Evolutionary conservation across 2,888 invertebrate genomes (phyloP).

Genomic region (Drosophila rubida): DNA sequence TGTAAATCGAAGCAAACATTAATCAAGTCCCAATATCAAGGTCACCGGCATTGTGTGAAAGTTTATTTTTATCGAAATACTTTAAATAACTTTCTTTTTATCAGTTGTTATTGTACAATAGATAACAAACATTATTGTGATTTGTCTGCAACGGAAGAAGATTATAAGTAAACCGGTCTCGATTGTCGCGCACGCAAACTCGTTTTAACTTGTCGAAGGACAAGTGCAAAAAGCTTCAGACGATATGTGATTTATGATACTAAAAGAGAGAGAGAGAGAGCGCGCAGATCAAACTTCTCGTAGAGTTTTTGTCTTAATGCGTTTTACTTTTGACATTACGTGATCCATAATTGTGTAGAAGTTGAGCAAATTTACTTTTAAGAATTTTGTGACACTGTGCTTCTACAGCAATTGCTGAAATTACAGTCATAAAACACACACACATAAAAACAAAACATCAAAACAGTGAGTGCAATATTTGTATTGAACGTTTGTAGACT

Average conservation of each 20-base stretch:
- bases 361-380: constrained; percentile 18
- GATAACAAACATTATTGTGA: constrained; percentile 31
- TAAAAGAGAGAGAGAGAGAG: constrained; percentile 1
- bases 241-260: constrained; percentile 36
- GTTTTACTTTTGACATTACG: constrained; percentile 36
- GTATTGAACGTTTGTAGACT: constrained; percentile 22
- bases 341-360: constrained; percentile 22
- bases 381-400: constrained; percentile 20
- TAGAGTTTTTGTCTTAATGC: constrained; percentile 13
- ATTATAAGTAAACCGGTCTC: constrained; percentile 61
- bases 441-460: constrained; percentile 5
- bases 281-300: not conserved
- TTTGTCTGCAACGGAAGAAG: constrained; percentile 11
- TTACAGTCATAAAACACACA: constrained; percentile 15
- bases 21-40: constrained; percentile 57
- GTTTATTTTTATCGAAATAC: constrained; percentile 13
- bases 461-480: not conserved
- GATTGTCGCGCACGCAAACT: constrained; percentile 47
- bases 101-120: constrained; percentile 20
- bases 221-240: constrained; percentile 46
- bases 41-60: constrained; percentile 39
- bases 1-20: constrained; percentile 19
- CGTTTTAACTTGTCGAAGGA: constrained; percentile 65
- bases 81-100: constrained; percentile 18
- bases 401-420: constrained; percentile 9